A percentile compares a stretch with the other conserved stretches of the same genome.
Conservation (phyloP, 2,113 vertebrate genomes). For the Ailurus styani region DNA sequence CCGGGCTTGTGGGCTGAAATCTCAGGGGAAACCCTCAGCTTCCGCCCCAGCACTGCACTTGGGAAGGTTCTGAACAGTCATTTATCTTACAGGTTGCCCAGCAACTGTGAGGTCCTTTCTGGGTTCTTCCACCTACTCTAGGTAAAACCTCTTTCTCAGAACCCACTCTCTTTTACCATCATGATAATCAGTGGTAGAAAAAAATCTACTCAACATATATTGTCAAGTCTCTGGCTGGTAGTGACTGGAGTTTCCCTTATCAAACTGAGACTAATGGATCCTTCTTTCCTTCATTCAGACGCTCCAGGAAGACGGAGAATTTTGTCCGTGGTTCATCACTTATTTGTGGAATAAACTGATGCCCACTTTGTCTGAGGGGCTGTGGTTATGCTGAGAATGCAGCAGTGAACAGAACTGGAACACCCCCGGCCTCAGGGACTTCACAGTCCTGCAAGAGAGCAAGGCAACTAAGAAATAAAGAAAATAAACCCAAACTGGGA, state of each 20-base stretch:
- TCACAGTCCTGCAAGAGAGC: neutral
- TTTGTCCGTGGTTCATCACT: neutral
- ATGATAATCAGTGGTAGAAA: neutral
- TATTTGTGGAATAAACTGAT: neutral
- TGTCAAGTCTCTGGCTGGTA: neutral
- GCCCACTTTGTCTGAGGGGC: neutral
- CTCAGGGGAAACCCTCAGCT: neutral
- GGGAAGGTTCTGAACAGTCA: neutral
- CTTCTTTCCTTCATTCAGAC: neutral
- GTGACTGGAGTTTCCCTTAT: neutral
- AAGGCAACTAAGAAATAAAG: neutral
- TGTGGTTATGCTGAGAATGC: neutral
- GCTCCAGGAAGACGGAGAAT: neutral
- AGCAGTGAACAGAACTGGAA: neutral
- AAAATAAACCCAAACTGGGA: neutral
- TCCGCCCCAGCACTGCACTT: fast-evolving
- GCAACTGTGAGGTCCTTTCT: neutral
- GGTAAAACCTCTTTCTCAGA: neutral
- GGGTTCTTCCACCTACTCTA: neutral
- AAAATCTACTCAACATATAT: neutral
- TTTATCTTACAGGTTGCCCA: neutral
- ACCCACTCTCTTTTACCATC: neutral
- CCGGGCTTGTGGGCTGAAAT: neutral
- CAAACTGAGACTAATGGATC: neutral
- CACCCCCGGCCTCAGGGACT: neutral